phyloP scores from a whole-genome alignment of 2,113 vertebrate genomes.

The Pterocles burchelli region DNA sequence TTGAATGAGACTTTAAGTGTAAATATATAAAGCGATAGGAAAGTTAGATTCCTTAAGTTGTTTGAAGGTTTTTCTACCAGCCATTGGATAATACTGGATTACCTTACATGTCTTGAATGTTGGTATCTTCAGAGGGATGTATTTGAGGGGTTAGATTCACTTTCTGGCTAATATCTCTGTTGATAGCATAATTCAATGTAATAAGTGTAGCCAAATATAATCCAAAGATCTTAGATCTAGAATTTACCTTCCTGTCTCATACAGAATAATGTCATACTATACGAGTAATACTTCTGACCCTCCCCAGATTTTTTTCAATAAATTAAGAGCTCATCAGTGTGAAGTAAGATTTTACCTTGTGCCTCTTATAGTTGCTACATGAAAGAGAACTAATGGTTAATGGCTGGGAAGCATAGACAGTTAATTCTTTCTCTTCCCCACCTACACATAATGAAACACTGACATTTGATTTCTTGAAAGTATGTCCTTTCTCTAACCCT shows the following conservation, averaged over 20 bases:
- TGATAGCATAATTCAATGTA: not conserved
- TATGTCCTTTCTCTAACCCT: conserved; percentile 49
- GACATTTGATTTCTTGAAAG: conserved; percentile 33
- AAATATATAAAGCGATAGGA: not conserved
- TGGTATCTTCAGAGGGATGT: not conserved
- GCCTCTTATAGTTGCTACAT: not conserved
- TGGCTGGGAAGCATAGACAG: not conserved
- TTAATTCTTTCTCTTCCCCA: not conserved
- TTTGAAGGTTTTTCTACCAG: not conserved
- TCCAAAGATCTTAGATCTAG: not conserved
- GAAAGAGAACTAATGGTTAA: not conserved
- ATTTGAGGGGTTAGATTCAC: not conserved
- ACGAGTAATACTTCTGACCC: not conserved
- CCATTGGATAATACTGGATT: not conserved
- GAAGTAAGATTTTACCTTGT: not conserved
- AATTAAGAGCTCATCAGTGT: not conserved
- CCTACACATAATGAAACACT: conserved; percentile 21
- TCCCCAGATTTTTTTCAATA: not conserved
- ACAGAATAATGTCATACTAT: not conserved
- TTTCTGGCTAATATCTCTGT: not conserved
- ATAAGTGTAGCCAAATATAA: not conserved
- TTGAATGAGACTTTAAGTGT: not conserved
- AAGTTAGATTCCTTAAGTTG: not conserved
- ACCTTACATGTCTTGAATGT: not conserved
- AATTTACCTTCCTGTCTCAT: not conserved